Conservation (phyloP, 1,140 invertebrate genomes). For the Liolophura sinensis region DNA sequence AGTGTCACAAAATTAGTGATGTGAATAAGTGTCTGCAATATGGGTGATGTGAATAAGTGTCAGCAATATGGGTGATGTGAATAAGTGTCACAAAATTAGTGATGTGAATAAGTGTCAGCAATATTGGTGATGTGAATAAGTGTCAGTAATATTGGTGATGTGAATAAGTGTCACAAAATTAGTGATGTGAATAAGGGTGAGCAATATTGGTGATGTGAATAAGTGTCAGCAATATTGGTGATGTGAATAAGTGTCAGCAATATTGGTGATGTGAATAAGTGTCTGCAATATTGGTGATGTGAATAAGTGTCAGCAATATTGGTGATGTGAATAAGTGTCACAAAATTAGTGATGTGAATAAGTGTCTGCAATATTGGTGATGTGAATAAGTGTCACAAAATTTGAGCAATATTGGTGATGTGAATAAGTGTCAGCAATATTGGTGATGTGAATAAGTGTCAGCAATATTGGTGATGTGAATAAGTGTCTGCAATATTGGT, state of each 20-base stretch:
- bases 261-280: no score
- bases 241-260: neutral
- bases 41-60: neutral
- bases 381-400: neutral
- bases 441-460: constrained; percentile 1
- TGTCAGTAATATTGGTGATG: neutral
- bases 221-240: neutral
- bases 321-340: constrained; percentile 1
- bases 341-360: no score
- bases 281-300: no score
- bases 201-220: no score
- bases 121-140: neutral
- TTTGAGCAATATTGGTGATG: no score
- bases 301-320: neutral
- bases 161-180: neutral
- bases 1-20: neutral
- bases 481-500: no score
- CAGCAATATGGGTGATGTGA: no score
- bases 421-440: neutral
- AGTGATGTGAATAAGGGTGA: no score
- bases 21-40: neutral
- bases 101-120: constrained; percentile 1
- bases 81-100: no score
- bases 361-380: no score
- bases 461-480: no score